Conservation (phyloP, 2,113 vertebrate species). For the Collichthys lucidus region DNA sequence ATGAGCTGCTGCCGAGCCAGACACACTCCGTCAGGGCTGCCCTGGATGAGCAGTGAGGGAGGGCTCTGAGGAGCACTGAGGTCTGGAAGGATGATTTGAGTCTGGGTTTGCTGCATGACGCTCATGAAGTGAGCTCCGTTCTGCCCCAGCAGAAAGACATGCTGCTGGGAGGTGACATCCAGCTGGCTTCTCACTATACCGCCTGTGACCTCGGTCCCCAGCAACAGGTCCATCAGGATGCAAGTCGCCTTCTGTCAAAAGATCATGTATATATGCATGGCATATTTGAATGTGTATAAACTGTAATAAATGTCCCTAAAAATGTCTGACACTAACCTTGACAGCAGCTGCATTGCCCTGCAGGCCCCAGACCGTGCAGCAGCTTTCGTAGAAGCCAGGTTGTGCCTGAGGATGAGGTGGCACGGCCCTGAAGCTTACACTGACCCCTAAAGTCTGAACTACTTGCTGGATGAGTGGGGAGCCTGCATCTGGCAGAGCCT, state of each 20-base stretch:
- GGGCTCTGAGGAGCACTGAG: conserved; percentile 82
- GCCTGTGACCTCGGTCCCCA: conserved; percentile 77
- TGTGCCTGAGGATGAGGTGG: conserved; percentile 80
- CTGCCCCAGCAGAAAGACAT: conserved; percentile 85
- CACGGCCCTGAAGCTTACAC: conserved; percentile 81
- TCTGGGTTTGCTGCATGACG: conserved; percentile 87
- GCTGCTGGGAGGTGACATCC: conserved; percentile 87
- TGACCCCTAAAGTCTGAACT: conserved; percentile 82
- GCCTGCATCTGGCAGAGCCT: conserved; percentile 78
- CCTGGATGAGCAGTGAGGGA: conserved; percentile 84
- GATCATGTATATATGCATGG: neutral
- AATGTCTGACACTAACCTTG: conserved; percentile 72
- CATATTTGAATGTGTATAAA: neutral
- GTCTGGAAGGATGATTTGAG: conserved; percentile 86
- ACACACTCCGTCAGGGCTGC: conserved; percentile 84
- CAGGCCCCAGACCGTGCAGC: conserved; percentile 83
- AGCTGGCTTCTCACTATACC: conserved; percentile 83
- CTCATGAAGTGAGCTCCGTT: conserved; percentile 84
- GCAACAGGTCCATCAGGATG: conserved; percentile 83
- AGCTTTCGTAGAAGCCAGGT: conserved; percentile 79
- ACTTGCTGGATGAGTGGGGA: conserved; percentile 86
- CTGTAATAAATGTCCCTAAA: neutral
- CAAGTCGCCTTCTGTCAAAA: conserved; percentile 82
- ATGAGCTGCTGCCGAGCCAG: conserved; percentile 85
- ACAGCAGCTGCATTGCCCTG: conserved; percentile 80